Evolutionary conservation across 2,113 vertebrate genomes (phyloP).

Genomic region (Nycticryphes semicollaris): DNA sequence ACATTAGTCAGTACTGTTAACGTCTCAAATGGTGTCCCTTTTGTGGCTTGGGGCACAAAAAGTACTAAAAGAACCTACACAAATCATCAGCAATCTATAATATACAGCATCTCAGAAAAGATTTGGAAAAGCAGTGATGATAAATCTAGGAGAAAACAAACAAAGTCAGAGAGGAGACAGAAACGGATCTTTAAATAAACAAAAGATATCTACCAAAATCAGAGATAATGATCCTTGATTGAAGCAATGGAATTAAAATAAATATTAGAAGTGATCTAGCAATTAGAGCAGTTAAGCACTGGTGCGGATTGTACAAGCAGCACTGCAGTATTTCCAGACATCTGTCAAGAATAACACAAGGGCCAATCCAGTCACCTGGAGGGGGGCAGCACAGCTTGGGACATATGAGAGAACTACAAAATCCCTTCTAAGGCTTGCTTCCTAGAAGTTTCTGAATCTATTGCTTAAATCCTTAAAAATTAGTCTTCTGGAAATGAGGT

Average conservation of each 20-base stretch:
- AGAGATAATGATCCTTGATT: neutral
- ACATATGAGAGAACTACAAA: neutral
- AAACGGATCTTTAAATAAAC: neutral
- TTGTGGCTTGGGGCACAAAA: neutral
- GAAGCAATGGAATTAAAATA: neutral
- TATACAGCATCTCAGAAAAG: neutral
- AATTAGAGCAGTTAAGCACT: neutral
- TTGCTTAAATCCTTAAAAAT: neutral
- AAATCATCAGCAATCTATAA: neutral
- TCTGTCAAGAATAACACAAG: neutral
- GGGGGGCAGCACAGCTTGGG: neutral
- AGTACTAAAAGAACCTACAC: neutral
- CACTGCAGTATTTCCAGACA: neutral
- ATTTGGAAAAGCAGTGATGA: neutral
- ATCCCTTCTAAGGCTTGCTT: neutral
- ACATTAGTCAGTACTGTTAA: neutral
- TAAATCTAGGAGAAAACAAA: neutral
- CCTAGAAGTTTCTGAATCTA: neutral
- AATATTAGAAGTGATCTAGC: neutral
- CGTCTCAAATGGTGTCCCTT: neutral
- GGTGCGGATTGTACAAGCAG: neutral
- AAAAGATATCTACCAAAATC: neutral
- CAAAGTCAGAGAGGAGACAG: neutral
- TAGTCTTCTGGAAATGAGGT: neutral
- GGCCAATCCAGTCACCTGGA: rapidly evolving